A percentile compares a stretch with the other conserved stretches of the same genome.
Conservation (phyloP, 2,797 vertebrate genomes). For the Coilia nasus region DNA sequence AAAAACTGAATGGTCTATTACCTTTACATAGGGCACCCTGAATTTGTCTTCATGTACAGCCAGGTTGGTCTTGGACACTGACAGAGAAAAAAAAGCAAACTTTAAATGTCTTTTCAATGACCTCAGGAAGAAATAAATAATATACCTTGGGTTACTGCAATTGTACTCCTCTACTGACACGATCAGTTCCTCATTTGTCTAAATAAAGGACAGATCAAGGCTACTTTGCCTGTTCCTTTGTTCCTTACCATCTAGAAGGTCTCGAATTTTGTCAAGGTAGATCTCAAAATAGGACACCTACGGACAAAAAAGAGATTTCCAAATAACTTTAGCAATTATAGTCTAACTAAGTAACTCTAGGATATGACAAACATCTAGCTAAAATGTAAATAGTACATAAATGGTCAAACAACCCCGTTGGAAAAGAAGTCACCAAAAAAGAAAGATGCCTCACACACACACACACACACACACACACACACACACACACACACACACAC, state of each 20-base stretch:
- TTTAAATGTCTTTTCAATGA: not conserved
- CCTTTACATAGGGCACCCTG: constrained; percentile 95
- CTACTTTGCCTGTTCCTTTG: constrained; percentile 49
- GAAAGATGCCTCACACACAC: too few species aligned
- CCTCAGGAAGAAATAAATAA: not conserved
- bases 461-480: too few species aligned
- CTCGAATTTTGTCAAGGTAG: constrained; percentile 95
- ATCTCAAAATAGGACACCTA: constrained; percentile 98
- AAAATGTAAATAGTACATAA: too few species aligned
- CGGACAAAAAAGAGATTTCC: constrained; percentile 54
- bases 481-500: too few species aligned
- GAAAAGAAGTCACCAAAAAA: too few species aligned
- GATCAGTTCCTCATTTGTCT: not conserved
- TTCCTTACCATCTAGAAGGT: constrained; percentile 87
- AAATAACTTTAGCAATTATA: not conserved
- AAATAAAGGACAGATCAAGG: not conserved
- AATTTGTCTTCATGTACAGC: constrained; percentile 97
- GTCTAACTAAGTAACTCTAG: too few species aligned
- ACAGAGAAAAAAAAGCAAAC: not conserved
- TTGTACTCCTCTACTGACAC: not conserved
- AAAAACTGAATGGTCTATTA: constrained; percentile 54
- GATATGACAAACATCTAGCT: too few species aligned
- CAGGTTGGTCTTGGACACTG: constrained; percentile 95
- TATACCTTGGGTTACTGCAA: not conserved
- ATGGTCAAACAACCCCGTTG: too few species aligned